Evolutionary conservation across 2,113 vertebrate species (phyloP).

Genomic region (Microcebus tavaratra): DNA sequence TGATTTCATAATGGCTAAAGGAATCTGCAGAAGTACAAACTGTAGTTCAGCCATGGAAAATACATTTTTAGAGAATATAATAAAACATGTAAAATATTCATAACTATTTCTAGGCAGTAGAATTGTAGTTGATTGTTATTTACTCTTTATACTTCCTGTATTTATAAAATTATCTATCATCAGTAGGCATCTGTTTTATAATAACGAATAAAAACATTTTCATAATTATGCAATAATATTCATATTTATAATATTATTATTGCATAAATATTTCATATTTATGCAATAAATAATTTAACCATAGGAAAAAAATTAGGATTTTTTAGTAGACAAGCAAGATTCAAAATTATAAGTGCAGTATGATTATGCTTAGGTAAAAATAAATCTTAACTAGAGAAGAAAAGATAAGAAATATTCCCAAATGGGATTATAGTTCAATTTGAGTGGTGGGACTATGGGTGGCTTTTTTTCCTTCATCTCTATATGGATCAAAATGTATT

Average conservation of each 20-base stretch:
- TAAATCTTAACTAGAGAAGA: not conserved
- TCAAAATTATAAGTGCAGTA: not conserved
- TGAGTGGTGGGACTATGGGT: not conserved
- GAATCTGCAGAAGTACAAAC: not conserved
- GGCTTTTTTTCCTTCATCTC: not conserved
- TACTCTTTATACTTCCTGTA: not conserved
- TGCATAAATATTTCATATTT: not conserved
- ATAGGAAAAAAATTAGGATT: not conserved
- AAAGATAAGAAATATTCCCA: not conserved
- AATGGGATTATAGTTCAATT: not conserved
- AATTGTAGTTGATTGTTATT: not conserved
- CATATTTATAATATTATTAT: no score
- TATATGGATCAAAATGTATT: not conserved
- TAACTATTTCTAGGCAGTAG: not conserved
- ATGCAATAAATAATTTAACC: slow-evolving; percentile 9
- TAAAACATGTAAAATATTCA: not conserved
- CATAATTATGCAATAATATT: not conserved
- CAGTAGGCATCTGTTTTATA: not conserved
- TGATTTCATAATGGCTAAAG: slow-evolving; percentile 4
- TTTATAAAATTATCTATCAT: slow-evolving; percentile 2
- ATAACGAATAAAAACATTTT: not conserved
- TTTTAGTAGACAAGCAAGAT: not conserved
- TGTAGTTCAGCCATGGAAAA: not conserved
- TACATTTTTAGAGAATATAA: not conserved
- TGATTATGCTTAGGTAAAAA: not conserved